phyloP scores from a whole-genome alignment of 2,113 vertebrate species.

The Oreocharis arfaki region DNA sequence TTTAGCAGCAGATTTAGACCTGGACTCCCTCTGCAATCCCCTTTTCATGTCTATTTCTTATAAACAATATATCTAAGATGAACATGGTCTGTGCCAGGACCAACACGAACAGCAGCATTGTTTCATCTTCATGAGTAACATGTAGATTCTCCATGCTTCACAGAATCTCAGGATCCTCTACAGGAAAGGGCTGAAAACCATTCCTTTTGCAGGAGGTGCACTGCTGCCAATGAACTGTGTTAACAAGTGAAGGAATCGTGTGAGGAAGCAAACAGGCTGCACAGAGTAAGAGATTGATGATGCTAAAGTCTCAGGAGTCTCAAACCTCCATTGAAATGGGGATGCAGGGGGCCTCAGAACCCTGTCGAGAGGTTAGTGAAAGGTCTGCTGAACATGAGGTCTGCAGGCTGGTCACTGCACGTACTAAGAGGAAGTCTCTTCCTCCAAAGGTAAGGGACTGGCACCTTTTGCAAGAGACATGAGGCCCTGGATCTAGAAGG shows the following conservation, averaged over 20 bases:
- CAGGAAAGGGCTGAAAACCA: fast-evolving
- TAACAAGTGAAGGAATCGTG: neutral
- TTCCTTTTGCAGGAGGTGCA: neutral
- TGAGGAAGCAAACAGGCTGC: neutral
- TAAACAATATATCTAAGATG: neutral
- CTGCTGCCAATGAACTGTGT: neutral
- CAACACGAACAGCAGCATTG: neutral
- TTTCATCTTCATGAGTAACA: neutral
- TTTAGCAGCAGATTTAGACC: neutral
- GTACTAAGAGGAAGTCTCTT: neutral
- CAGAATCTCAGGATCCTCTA: neutral
- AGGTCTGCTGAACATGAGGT: neutral
- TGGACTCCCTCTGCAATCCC: neutral
- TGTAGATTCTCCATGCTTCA: neutral
- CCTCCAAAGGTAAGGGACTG: neutral
- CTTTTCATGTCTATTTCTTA: neutral
- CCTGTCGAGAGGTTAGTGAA: neutral
- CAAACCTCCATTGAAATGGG: neutral
- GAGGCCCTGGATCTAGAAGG: neutral
- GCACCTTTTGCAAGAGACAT: neutral
- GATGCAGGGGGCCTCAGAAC: too few relatives aligned
- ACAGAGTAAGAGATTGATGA: neutral
- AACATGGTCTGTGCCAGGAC: neutral
- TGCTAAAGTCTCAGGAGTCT: neutral
- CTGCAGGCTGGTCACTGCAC: neutral